These are phyloP conservation scores for Malaclemys terrapin DNA, from an alignment of 2,113 vertebrate species.

Conservation along the genomic window DNA sequence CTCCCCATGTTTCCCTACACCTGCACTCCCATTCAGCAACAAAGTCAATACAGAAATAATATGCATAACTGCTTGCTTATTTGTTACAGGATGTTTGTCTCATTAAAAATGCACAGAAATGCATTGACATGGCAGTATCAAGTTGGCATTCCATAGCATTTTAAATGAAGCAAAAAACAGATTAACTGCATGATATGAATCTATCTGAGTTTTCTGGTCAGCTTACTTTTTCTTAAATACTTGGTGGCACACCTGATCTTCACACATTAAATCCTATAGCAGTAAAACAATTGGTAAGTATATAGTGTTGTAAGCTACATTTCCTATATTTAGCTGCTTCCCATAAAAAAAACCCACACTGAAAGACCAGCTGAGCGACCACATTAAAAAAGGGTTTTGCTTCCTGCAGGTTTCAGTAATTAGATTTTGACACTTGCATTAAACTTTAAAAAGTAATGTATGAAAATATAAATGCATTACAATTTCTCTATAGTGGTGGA, in stretches of 20 bases:
- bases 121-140: background rate
- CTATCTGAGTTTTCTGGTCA: fast-evolving
- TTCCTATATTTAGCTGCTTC: background rate
- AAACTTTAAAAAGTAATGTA: constrained; percentile 43
- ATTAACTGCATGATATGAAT: background rate
- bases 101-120: background rate
- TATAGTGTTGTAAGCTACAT: background rate
- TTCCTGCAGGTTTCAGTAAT: constrained; percentile 43
- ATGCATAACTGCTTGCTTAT: background rate
- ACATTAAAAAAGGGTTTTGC: background rate
- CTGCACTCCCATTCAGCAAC: background rate
- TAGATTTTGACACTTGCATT: constrained; percentile 62
- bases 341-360: background rate
- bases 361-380: background rate
- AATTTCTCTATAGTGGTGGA: constrained; percentile 32
- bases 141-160: background rate
- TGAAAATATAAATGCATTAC: constrained; percentile 56
- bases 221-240: constrained; percentile 85
- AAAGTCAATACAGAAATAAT: background rate
- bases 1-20: too few relatives aligned
- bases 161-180: background rate
- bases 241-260: constrained; percentile 87
- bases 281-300: constrained; percentile 15
- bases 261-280: constrained; percentile 84
- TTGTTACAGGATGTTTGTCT: background rate